Conservation (phyloP, 2,888 invertebrate genomes). For the Celastrina argiolus region DNA sequence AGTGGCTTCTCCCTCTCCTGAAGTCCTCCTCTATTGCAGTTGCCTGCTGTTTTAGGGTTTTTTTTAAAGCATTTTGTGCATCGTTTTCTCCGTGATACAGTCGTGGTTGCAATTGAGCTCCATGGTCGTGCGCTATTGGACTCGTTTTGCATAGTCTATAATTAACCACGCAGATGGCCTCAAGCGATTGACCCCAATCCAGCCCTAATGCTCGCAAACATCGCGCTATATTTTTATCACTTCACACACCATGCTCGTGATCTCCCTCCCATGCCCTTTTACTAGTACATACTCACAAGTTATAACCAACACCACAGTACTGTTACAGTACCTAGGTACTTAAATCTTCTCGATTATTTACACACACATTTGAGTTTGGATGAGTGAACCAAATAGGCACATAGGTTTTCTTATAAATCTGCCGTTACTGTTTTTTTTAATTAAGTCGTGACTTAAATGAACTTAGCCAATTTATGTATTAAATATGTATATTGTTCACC, state of each 20-base stretch:
- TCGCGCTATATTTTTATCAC: conserved; percentile 67
- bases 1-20: too few relatives aligned
- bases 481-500: too few relatives aligned
- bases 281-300: too few relatives aligned
- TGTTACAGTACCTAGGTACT: too few relatives aligned
- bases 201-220: conserved; percentile 62
- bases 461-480: too few relatives aligned
- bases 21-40: background rate
- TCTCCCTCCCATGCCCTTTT: conserved; percentile 5
- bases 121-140: conserved; percentile 58
- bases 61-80: background rate
- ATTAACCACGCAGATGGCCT: conserved; percentile 74
- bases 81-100: conserved; percentile 24
- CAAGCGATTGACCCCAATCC: conserved; percentile 75
- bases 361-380: too few relatives aligned
- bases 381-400: too few relatives aligned
- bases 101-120: conserved; percentile 55
- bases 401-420: background rate
- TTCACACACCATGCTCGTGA: conserved; percentile 49
- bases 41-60: background rate
- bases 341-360: too few relatives aligned
- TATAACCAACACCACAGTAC: too few relatives aligned
- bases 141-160: conserved; percentile 63
- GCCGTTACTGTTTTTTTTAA: background rate
- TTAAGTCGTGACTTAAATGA: too few relatives aligned